Conservation (phyloP, 2,797 vertebrate genomes). For the Brachymystax lenok region DNA sequence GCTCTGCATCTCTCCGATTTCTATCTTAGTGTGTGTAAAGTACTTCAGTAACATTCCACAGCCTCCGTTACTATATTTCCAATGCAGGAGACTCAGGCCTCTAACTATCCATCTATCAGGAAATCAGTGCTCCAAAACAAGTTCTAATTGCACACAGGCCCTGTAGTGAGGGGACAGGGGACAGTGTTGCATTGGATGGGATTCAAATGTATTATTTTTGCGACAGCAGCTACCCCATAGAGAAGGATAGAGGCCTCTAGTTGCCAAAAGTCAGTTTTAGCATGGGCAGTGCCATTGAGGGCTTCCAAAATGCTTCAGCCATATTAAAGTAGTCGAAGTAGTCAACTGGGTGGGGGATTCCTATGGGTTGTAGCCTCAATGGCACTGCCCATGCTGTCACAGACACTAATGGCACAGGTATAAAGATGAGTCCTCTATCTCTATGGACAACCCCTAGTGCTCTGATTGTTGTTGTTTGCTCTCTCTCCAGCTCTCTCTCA, state of each 20-base stretch:
- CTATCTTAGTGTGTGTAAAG: constrained; percentile 31
- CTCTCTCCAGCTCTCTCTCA: neutral
- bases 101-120: constrained; percentile 73
- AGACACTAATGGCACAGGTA: too few relatives aligned
- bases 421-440: neutral
- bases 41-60: neutral
- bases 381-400: too few relatives aligned
- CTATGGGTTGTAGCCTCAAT: too few relatives aligned
- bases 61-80: constrained; percentile 60
- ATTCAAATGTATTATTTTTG: constrained; percentile 60
- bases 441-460: constrained; percentile 24
- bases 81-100: constrained; percentile 64
- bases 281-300: too few relatives aligned
- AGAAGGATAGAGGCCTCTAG: neutral
- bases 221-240: constrained; percentile 24
- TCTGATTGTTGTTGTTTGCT: constrained; percentile 33
- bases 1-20: neutral
- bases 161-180: constrained; percentile 58
- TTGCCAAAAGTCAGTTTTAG: constrained; percentile 7
- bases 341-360: too few relatives aligned
- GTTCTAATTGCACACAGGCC: constrained; percentile 66
- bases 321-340: too few relatives aligned
- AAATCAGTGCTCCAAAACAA: constrained; percentile 67
- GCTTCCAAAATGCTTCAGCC: too few relatives aligned
- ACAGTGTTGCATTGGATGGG: constrained; percentile 59